phyloP scores from a whole-genome alignment of 2,888 invertebrate genomes.

The Nomada ruficornis region DNA sequence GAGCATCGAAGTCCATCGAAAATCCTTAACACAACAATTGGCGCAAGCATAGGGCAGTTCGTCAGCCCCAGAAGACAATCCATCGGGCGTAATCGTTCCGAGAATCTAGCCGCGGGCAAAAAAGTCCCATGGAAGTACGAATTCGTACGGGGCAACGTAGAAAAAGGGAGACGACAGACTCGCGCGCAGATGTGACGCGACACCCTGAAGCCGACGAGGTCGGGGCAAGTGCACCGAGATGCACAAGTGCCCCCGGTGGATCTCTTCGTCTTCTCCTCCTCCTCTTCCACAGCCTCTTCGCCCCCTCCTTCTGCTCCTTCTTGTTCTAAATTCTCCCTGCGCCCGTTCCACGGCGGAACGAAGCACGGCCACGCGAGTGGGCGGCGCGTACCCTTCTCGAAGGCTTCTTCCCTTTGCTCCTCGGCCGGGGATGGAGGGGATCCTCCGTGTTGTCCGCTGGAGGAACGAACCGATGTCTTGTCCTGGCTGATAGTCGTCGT shows the following conservation, averaged over 20 bases:
- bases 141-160: conserved; percentile 43
- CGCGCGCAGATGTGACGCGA: conserved; percentile 57
- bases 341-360: conserved; percentile 3
- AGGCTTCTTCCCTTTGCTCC: conserved; percentile 44
- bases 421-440: conserved; percentile 53
- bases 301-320: not conserved
- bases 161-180: conserved; percentile 60
- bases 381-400: conserved; percentile 68
- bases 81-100: conserved; percentile 41
- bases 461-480: conserved; percentile 48
- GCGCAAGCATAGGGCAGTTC: conserved; percentile 7
- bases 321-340: not conserved
- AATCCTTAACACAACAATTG: not conserved
- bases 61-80: conserved; percentile 17
- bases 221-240: conserved; percentile 62
- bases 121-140: conserved; percentile 25
- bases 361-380: conserved; percentile 70
- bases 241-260: conserved; percentile 51
- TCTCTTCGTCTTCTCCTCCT: not conserved
- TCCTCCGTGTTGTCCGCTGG: conserved; percentile 42
- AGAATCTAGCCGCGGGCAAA: conserved; percentile 46
- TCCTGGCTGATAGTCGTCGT: conserved; percentile 65
- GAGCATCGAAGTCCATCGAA: not conserved
- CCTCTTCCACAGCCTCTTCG: not conserved
- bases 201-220: conserved; percentile 47